Conservation (phyloP, 2,888 invertebrate genomes). For the Nephrotoma appendiculata region DNA sequence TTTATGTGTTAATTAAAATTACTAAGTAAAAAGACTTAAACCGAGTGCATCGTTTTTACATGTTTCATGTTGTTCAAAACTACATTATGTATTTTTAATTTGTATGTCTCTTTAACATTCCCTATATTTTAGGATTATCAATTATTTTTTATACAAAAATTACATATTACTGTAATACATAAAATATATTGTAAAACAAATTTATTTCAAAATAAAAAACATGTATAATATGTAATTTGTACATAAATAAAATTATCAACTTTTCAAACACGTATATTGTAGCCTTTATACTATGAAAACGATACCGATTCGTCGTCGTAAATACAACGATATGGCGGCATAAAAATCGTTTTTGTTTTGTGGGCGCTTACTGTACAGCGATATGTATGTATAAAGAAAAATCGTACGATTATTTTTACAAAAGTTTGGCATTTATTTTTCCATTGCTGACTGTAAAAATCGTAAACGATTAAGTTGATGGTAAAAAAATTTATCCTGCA, state of each 20-base stretch:
- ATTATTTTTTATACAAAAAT: not conserved
- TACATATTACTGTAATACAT: not conserved
- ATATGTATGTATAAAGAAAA: no score
- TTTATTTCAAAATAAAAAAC: not conserved
- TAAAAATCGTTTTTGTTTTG: no score
- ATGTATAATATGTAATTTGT: not conserved
- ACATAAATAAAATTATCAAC: not conserved
- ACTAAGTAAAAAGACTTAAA: not conserved
- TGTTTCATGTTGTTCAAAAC: not conserved
- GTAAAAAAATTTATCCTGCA: no score
- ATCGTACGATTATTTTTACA: no score
- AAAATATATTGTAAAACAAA: not conserved
- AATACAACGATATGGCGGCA: no score
- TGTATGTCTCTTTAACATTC: not conserved
- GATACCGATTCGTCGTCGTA: no score
- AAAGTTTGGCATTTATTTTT: no score
- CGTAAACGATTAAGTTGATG: no score
- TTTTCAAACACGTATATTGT: no score
- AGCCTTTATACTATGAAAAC: no score
- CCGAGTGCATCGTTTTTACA: not conserved
- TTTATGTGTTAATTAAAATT: not conserved
- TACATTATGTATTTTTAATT: not conserved
- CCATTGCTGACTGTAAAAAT: no score
- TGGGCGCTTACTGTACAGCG: no score
- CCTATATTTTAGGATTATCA: not conserved